Evolutionary conservation across 30 jellyfish, hydroid and myxozoan species (phyloP).

Genomic region (Chrysaora quinquecirrha): DNA sequence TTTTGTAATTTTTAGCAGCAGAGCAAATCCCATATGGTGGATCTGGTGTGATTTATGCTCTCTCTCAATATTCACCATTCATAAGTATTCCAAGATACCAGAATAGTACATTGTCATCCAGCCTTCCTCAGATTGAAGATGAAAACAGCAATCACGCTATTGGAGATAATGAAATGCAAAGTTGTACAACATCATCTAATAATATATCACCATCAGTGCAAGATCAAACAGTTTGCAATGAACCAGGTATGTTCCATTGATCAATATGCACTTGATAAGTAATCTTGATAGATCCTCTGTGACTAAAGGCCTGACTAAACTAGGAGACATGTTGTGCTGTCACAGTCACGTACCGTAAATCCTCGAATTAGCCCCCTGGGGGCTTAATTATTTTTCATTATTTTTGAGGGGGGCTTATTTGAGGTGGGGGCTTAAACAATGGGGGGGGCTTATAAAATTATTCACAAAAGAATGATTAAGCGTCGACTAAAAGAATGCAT

Average conservation of each 20-base stretch:
- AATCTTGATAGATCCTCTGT: no score
- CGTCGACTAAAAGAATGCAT: no score
- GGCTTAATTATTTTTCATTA: no score
- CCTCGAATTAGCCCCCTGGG: no score
- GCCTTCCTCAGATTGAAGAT: constrained; percentile 53
- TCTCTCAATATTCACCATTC: constrained; percentile 89
- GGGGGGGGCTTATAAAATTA: no score
- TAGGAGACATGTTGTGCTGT: no score
- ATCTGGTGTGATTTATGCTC: constrained; percentile 90
- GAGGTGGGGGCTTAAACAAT: no score
- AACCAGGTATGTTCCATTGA: constrained; percentile 78
- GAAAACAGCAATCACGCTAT: constrained; percentile 83
- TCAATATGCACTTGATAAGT: no score
- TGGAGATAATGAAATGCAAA: constrained; percentile 71
- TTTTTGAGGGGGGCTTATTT: no score
- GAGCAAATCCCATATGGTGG: constrained; percentile 50
- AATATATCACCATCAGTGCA: constrained; percentile 69
- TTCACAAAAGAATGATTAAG: no score
- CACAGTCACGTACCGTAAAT: no score
- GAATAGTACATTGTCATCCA: constrained; percentile 5
- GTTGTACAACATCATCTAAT: constrained; percentile 37
- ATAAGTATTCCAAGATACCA: constrained; percentile 74
- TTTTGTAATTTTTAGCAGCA: constrained; percentile 6
- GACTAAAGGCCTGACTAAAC: no score
- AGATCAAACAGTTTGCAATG: constrained; percentile 71